phyloP scores from a whole-genome alignment of 1,140 invertebrate species.

The Drosophila nebulosa region DNA sequence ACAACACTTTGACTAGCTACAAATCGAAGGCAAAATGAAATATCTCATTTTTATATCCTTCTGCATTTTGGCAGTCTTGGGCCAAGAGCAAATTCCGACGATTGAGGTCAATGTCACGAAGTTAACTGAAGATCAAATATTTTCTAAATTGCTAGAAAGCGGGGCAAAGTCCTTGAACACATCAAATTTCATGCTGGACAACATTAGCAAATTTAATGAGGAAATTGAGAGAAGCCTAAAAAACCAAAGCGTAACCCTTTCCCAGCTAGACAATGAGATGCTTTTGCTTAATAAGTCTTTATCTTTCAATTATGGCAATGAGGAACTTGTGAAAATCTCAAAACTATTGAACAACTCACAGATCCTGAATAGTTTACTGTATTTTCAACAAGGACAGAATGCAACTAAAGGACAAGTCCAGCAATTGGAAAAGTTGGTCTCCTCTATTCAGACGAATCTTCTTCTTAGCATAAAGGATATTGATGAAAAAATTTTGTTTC shows the following conservation, averaged over 20 bases:
- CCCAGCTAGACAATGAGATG: neutral
- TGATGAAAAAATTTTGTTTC: neutral
- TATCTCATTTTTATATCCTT: no score
- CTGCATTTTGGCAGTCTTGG: no score
- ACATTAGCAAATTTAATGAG: neutral
- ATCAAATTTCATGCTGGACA: no score
- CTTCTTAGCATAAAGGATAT: neutral
- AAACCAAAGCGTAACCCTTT: neutral
- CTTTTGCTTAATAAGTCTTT: neutral
- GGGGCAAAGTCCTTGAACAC: no score
- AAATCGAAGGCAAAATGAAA: neutral
- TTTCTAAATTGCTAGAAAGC: no score
- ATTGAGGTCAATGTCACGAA: no score
- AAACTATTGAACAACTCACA: neutral
- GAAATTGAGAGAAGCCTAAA: neutral
- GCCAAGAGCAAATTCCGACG: no score
- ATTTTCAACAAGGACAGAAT: neutral
- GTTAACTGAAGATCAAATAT: no score
- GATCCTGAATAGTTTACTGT: neutral
- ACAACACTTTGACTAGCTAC: neutral
- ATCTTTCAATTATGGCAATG: neutral
- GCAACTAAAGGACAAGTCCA: neutral
- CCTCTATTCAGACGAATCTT: neutral
- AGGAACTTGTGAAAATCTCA: neutral
- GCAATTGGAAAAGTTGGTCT: neutral